Conservation (phyloP, 2,113 vertebrate species). For the Psilopogon haemacephalus region DNA sequence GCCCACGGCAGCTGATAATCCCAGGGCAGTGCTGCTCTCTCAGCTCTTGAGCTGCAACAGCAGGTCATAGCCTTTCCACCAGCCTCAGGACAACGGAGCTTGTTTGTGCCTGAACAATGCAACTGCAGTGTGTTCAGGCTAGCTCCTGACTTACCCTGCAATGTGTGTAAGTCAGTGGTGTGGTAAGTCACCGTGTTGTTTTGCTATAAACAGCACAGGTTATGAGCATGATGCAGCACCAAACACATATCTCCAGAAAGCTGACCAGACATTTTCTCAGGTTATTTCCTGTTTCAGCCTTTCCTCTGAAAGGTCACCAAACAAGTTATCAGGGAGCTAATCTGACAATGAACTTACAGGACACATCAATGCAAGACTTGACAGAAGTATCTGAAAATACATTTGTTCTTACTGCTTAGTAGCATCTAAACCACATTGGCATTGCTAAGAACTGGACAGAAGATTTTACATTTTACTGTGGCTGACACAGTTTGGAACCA, state of each 20-base stretch:
- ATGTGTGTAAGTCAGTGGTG: rapidly evolving
- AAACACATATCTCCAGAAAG: not conserved
- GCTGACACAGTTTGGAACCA: not conserved
- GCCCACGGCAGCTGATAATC: not conserved
- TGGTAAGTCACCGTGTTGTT: rapidly evolving
- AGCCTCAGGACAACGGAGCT: not conserved
- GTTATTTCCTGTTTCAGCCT: not conserved
- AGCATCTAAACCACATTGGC: not conserved
- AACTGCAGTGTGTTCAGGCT: not conserved
- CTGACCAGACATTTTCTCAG: not conserved
- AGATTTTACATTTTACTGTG: not conserved
- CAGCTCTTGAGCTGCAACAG: not conserved
- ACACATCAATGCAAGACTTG: not conserved
- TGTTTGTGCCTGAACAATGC: too few species aligned
- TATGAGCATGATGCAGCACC: not conserved
- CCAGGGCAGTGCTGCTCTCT: not conserved
- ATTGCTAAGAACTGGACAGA: not conserved
- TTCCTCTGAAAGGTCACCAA: not conserved
- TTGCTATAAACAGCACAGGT: not conserved
- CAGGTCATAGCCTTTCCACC: not conserved
- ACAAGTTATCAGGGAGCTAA: not conserved
- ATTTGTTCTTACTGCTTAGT: not conserved
- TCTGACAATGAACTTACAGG: not conserved
- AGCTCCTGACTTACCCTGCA: rapidly evolving
- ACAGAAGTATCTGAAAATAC: not conserved